Evolutionary conservation across 2,888 invertebrate genomes (phyloP), one percentile per base, ranked within the genome.

Genomic region (Cosmia pyralina): DNA sequence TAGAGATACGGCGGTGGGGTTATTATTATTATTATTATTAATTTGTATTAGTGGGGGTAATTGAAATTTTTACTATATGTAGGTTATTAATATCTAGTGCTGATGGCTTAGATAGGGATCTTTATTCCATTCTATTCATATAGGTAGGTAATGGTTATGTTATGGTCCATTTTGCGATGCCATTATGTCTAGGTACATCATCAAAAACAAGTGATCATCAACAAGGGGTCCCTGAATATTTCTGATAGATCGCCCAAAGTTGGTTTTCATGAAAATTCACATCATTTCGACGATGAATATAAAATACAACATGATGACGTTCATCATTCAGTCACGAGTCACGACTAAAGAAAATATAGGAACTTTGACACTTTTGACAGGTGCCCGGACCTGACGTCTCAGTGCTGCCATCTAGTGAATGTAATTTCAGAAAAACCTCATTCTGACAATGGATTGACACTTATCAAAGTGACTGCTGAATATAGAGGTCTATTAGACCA

Each of bases 51-150:
- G 50, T 62, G 41, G 13, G 62, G 11, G 38, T 52, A 68, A 62
- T 79, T 68, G 53, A 67, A 72, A 28, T 72, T 50, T 64, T 55
- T 68, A 77, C 58, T 48, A 34, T 38, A 4, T 55, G 15, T 59
- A 34, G 46, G 28, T 63, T 44, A 41, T 50, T 50, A 17, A 52
- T 44, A 15, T 38, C 22, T 62, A 52, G 57, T 53, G 11, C 28
- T 22, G 28, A 41, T 69, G 46, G 13, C 1, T 53, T 58, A 15
- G 41, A 77, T 77, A 53, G 4, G 6, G 10, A 48, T 53, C 38
- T 38, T 55, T 75, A 13, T 75, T 48, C 17, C 8, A 15, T 58
- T 59, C 22, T 19, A 11, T 53, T 22, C 22, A 11, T 46, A 19
- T 19, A 7, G 38, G 5, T 41, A 28, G 6, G 11, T 17, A 53